Evolutionary conservation across 1,140 invertebrate species (phyloP), one percentile per base, ranked within the genome.

Genomic region (Andricus grossulariae): DNA sequence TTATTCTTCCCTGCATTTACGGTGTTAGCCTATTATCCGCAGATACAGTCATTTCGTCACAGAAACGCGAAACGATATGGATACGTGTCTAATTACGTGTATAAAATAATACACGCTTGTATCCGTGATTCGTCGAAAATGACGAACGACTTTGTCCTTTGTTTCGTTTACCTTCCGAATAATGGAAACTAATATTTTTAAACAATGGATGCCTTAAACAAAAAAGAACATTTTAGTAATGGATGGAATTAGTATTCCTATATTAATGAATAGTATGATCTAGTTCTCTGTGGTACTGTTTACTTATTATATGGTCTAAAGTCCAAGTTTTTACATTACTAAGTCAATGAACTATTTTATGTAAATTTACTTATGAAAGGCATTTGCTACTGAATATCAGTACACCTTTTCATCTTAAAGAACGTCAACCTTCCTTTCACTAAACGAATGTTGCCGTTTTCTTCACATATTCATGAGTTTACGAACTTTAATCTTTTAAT

Each of bases 361-460:
- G 54, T 21, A n/a, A 55, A 55, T 12, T 21, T 18, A 19, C 54
- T 19, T 6, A 55, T 19, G 54, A 55, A 55, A 55, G 52, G 54
- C 11, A 55, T 55, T 55, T 55, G 6, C 21, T 21, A 19, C 54
- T 21, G 21, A 55, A 45, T 45, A 7, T 45, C 6, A 55, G 19
- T 19, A 55, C 21, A n/a, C 16, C 54, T 55, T 19, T 21, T 55
- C 54, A 55, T 55, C 21, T 21, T 21, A 55, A 55, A 55, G 18
- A 19, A 18, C 54, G 54, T 6, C 54, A 55, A 55, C 54, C 19
- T 55, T 55, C 54, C 54, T 55, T 55, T 55, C 54, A 55, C 54
- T 55, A n/a, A 21, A 55, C 12, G 13, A 16, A 12, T 55, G 13
- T 10, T 19, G 12, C 18, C 1, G n/a, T 19, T 55, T 55, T 55